Conservation (phyloP, 1,140 invertebrate species). For the Forficula auricularia region DNA sequence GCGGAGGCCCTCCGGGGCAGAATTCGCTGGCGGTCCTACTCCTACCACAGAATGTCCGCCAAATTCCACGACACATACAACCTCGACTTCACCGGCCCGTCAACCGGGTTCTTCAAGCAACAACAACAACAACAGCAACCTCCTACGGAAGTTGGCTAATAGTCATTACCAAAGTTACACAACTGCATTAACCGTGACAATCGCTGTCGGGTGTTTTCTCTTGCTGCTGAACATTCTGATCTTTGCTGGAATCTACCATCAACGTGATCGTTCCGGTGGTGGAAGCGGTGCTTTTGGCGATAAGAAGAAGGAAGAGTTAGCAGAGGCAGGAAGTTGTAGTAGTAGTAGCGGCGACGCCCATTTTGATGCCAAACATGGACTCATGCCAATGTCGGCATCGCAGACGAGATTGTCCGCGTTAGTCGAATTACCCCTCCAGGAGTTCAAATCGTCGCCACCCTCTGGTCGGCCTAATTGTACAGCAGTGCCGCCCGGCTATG, state of each 20-base stretch:
- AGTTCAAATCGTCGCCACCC: slow-evolving; percentile 41
- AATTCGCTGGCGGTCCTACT: slow-evolving; percentile 16
- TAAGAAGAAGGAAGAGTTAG: slow-evolving; percentile 48
- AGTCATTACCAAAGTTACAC: slow-evolving; percentile 74
- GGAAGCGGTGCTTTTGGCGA: slow-evolving; percentile 33
- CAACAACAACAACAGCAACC: slow-evolving; percentile 40
- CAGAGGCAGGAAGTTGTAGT: slow-evolving; percentile 48
- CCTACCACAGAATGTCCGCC: slow-evolving; percentile 48
- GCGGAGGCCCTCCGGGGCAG: slow-evolving; percentile 19
- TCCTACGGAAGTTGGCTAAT: slow-evolving; percentile 51
- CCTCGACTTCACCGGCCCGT: slow-evolving; percentile 4
- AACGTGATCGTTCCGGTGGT: slow-evolving; percentile 43
- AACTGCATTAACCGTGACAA: slow-evolving; percentile 77
- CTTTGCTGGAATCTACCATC: slow-evolving; percentile 86
- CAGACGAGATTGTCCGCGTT: slow-evolving; percentile 45
- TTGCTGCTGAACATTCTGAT: slow-evolving; percentile 82
- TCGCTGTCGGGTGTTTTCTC: slow-evolving; percentile 75
- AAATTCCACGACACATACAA: slow-evolving; percentile 30
- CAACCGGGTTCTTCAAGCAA: slow-evolving; percentile 19
- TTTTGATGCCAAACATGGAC: slow-evolving; percentile 35
- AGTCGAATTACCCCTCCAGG: slow-evolving; percentile 40
- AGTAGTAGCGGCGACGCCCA: slow-evolving; percentile 27
- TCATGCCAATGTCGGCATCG: slow-evolving; percentile 30
- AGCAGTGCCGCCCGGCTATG: slow-evolving; percentile 31
- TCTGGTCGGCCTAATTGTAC: slow-evolving; percentile 28